Percentiles rank a stretch among this genome's conserved stretches.
Conservation (phyloP, 2,888 invertebrate species). For the Marasmarcha lunaedactyla region DNA sequence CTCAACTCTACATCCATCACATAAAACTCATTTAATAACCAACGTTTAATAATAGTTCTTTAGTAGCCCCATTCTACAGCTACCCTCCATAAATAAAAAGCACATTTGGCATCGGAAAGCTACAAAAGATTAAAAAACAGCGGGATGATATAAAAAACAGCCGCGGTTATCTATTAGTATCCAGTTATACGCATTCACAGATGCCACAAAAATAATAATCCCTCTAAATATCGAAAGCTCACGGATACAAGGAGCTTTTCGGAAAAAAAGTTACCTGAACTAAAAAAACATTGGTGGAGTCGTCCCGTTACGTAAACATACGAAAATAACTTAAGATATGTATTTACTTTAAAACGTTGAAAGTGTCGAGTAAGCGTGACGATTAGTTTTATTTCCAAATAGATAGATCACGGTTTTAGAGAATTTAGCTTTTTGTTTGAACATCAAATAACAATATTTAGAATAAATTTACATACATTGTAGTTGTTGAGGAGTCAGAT, state of each 20-base stretch:
- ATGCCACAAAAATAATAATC: slow-evolving; percentile 64
- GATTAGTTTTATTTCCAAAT: too few species aligned
- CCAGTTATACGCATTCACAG: slow-evolving; percentile 65
- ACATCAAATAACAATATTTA: too few species aligned
- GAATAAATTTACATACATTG: too few species aligned
- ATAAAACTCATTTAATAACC: not conserved
- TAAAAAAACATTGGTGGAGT: slow-evolving; percentile 24
- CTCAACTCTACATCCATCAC: not conserved
- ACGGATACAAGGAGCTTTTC: slow-evolving; percentile 17
- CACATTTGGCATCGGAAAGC: slow-evolving; percentile 52
- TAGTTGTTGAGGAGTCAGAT: too few species aligned
- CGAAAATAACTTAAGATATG: slow-evolving; percentile 22
- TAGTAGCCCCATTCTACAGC: slow-evolving; percentile 7
- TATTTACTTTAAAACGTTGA: slow-evolving; percentile 12
- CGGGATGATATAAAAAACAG: slow-evolving; percentile 59
- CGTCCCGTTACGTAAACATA: slow-evolving; percentile 43
- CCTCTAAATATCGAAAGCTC: slow-evolving; percentile 21
- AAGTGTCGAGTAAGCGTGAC: slow-evolving; percentile 7
- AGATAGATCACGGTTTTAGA: too few species aligned
- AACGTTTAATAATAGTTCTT: not conserved
- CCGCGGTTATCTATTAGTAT: slow-evolving; percentile 69
- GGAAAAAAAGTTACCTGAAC: slow-evolving; percentile 18
- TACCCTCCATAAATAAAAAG: slow-evolving; percentile 55
- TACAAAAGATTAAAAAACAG: slow-evolving; percentile 57
- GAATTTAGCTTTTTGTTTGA: too few species aligned